phyloP scores from a whole-genome alignment of 2,888 invertebrate genomes.

The Caenorhabditis uteleia region DNA sequence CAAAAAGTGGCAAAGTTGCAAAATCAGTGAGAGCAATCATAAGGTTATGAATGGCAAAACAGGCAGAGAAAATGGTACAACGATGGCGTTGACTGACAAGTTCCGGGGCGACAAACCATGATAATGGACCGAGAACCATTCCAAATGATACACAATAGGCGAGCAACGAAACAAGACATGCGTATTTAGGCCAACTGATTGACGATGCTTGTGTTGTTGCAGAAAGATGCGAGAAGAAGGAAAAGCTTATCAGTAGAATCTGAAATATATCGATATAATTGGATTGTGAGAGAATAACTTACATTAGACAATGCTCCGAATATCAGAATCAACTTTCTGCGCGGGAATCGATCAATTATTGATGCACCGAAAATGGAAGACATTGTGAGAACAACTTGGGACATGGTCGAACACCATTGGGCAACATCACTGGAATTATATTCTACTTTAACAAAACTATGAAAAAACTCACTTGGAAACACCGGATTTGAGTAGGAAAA shows the following conservation, averaged over 20 bases:
- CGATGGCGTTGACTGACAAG: slow-evolving; percentile 62
- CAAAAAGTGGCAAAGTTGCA: slow-evolving; percentile 55
- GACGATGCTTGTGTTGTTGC: not conserved
- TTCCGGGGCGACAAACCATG: slow-evolving; percentile 65
- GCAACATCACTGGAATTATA: slow-evolving; percentile 45
- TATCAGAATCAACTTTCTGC: slow-evolving; percentile 49
- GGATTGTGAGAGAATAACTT: slow-evolving; percentile 1
- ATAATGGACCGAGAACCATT: slow-evolving; percentile 58
- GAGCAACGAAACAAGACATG: slow-evolving; percentile 49
- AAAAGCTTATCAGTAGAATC: slow-evolving; percentile 50
- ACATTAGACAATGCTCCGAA: slow-evolving; percentile 55
- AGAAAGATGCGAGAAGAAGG: slow-evolving; percentile 48
- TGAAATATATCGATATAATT: no score
- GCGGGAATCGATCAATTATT: slow-evolving; percentile 61
- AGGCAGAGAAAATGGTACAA: slow-evolving; percentile 61
- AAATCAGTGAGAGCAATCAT: slow-evolving; percentile 63
- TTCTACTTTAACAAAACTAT: not conserved
- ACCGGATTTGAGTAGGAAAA: slow-evolving; percentile 52
- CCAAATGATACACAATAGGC: slow-evolving; percentile 58
- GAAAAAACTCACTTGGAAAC: slow-evolving; percentile 22
- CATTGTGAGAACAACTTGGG: slow-evolving; percentile 55
- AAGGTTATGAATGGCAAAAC: slow-evolving; percentile 61
- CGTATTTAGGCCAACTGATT: slow-evolving; percentile 43
- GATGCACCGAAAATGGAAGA: slow-evolving; percentile 55
- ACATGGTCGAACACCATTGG: slow-evolving; percentile 55